Evolutionary conservation across 1,140 invertebrate genomes (phyloP).

Genomic region (Bombus balteatus): DNA sequence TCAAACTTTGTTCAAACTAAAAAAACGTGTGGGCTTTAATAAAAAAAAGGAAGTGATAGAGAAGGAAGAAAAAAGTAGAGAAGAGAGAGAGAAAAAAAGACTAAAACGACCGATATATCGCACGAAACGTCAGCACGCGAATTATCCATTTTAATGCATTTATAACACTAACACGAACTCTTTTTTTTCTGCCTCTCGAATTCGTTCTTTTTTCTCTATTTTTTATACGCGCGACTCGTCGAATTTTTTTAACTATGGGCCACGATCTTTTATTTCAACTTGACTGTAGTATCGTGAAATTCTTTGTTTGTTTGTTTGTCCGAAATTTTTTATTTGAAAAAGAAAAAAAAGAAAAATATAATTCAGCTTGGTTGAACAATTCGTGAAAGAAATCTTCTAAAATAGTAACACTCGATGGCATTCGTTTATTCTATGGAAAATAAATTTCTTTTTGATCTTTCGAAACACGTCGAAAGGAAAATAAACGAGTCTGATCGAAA

Average conservation of each 20-base stretch:
- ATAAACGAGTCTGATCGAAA: background rate
- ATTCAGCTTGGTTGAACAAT: background rate
- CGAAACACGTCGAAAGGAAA: background rate
- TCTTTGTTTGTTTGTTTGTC: background rate
- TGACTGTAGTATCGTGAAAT: background rate
- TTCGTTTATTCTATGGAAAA: background rate
- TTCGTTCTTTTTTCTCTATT: background rate
- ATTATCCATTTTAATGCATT: constrained; percentile 21
- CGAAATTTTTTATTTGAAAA: background rate
- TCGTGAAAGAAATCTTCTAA: background rate
- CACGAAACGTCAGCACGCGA: constrained; percentile 9
- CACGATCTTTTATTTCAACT: background rate
- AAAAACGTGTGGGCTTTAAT: constrained; percentile 22
- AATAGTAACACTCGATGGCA: background rate
- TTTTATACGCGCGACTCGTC: background rate
- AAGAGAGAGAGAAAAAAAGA: background rate
- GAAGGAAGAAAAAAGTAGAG: background rate
- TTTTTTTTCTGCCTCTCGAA: background rate
- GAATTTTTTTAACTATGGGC: background rate
- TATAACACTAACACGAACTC: constrained; percentile 8
- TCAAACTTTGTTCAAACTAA: constrained; percentile 34
- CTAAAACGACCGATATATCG: background rate
- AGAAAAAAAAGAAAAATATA: background rate
- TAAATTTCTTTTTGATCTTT: background rate
- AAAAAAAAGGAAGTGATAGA: background rate